Evolutionary conservation across 1,140 invertebrate genomes (phyloP).

Genomic region (Panulirus ornatus): DNA sequence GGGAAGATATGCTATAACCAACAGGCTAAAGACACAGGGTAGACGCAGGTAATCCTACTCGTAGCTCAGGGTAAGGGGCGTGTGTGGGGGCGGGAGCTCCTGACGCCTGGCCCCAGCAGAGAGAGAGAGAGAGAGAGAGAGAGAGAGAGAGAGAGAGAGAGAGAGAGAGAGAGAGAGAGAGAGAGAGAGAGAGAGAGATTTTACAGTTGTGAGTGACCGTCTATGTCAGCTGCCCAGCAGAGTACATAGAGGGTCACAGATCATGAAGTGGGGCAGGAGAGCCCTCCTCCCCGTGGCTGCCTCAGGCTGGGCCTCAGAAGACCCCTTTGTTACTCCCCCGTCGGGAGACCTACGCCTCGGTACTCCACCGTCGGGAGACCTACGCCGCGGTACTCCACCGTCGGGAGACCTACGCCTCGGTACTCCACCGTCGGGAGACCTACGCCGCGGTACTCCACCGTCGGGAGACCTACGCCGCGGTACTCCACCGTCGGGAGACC

Average conservation of each 20-base stretch:
- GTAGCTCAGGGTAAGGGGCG: not conserved
- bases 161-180: constrained; percentile 23
- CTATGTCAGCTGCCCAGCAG: constrained; percentile 22
- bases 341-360: not conserved
- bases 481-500: not conserved
- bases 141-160: constrained; percentile 20
- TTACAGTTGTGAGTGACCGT: not conserved
- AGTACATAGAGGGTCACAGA: not conserved
- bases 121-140: not conserved
- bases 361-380: not conserved
- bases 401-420: not conserved
- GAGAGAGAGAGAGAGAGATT: not conserved
- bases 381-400: too few relatives aligned
- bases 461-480: too few relatives aligned
- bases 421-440: not conserved
- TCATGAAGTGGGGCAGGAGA: too few relatives aligned
- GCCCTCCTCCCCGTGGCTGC: not conserved
- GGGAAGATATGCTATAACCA: too few relatives aligned
- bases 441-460: too few relatives aligned
- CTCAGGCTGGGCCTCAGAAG: not conserved
- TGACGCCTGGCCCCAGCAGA: not conserved
- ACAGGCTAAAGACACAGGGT: too few relatives aligned
- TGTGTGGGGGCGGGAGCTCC: not conserved
- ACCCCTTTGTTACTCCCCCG: not conserved
- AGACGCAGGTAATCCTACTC: not conserved